Evolutionary conservation across 2,113 vertebrate genomes (phyloP).

Genomic region (Dolichallabes microphthalmus): DNA sequence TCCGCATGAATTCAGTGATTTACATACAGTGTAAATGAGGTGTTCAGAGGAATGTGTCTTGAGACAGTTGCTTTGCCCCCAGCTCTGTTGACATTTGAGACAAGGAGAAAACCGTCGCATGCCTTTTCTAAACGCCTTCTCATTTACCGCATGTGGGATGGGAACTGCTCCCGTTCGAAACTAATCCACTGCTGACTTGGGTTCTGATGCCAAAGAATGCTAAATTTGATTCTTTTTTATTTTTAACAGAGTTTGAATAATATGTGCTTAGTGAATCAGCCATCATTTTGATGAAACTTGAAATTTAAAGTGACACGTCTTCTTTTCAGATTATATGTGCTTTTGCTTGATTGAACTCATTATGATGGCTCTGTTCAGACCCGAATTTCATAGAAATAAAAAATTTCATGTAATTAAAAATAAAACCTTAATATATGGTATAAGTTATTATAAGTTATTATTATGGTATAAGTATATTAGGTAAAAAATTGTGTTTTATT

Average conservation of each 20-base stretch:
- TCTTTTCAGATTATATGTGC: constrained; percentile 19
- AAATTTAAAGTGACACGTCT: constrained; percentile 40
- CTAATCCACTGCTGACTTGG: neutral
- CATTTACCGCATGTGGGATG: constrained; percentile 18
- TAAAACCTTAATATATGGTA: no score
- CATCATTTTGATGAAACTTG: neutral
- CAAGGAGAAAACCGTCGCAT: constrained; percentile 53
- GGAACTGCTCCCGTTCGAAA: constrained; percentile 5
- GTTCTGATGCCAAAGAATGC: neutral
- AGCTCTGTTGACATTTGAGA: constrained; percentile 54
- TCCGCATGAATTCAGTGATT: neutral
- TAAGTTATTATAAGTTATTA: neutral
- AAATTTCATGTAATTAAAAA: neutral
- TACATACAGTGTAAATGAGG: neutral
- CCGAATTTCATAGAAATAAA: neutral
- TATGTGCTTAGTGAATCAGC: neutral
- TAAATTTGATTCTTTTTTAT: neutral
- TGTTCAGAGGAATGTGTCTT: constrained; percentile 44
- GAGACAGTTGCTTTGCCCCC: constrained; percentile 36
- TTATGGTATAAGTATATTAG: neutral
- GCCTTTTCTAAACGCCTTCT: constrained; percentile 39
- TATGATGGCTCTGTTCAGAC: constrained; percentile 18
- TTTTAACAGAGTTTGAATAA: neutral
- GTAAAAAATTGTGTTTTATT: neutral
- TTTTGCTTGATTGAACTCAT: constrained; percentile 21